Percentiles rank a stretch among this genome's conserved stretches.
These are phyloP conservation scores for Fragum whitleyi DNA, from an alignment of 2,888 invertebrate species.

Conservation along the genomic window DNA sequence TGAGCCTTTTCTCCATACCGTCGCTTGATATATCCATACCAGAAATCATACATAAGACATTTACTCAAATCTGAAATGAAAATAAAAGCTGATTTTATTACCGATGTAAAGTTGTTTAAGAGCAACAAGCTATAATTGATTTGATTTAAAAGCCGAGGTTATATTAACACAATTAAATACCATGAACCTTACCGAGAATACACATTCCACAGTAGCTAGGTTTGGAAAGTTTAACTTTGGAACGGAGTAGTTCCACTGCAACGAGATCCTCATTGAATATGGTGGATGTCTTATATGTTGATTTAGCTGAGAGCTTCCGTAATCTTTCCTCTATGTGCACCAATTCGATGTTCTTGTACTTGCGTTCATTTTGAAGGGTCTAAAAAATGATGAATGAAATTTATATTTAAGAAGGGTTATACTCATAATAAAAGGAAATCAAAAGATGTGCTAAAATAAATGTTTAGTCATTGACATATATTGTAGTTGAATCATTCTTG, in stretches of 20 bases:
- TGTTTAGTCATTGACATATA: too few relatives aligned
- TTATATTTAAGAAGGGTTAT: neutral
- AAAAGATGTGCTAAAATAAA: neutral
- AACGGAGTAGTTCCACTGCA: constrained; percentile 40
- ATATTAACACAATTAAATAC: too few relatives aligned
- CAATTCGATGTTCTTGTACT: constrained; percentile 46
- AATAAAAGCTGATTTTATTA: neutral
- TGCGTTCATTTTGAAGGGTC: constrained; percentile 57
- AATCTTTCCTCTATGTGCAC: constrained; percentile 39
- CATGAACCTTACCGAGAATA: constrained; percentile 30
- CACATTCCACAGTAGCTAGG: constrained; percentile 52
- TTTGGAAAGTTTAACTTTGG: constrained; percentile 47
- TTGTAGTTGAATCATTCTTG: too few relatives aligned
- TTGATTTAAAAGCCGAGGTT: too few relatives aligned
- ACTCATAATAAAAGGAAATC: neutral
- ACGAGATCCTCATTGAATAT: constrained; percentile 50
- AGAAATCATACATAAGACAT: constrained; percentile 83
- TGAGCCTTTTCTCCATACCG: constrained; percentile 36
- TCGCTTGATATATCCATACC: constrained; percentile 71
- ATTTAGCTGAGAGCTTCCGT: constrained; percentile 37
- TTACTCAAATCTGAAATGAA: constrained; percentile 82
- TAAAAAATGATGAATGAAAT: constrained; percentile 10
- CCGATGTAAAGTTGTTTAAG: neutral
- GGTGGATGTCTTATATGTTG: constrained; percentile 36
- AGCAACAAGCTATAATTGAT: neutral